A percentile compares a stretch with the other conserved stretches of the same genome.
phyloP scores from a whole-genome alignment of 2,113 vertebrate genomes.

The Platycercus adscitus region DNA sequence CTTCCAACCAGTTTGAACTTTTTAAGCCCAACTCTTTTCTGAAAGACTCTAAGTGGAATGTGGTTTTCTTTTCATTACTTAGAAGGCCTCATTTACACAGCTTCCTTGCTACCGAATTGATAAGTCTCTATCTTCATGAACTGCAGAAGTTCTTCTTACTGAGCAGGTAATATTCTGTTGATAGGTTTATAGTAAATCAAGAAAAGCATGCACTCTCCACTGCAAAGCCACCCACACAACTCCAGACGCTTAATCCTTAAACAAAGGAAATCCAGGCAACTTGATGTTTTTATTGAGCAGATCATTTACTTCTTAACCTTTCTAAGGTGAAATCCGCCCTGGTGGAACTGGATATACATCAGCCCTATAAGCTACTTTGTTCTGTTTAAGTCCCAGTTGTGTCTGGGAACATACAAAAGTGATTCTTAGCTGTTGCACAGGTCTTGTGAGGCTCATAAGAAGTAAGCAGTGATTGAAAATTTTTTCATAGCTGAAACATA shows the following conservation, averaged over 20 bases:
- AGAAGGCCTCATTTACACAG: neutral
- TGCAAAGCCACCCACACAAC: neutral
- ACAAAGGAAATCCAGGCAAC: neutral
- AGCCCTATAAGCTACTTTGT: fast-evolving
- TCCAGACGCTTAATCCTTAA: neutral
- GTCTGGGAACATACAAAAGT: neutral
- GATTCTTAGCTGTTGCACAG: neutral
- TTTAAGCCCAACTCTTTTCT: neutral
- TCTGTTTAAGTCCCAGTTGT: neutral
- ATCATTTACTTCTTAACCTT: neutral
- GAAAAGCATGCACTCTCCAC: neutral
- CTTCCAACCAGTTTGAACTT: neutral
- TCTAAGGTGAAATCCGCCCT: neutral
- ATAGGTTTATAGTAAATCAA: neutral
- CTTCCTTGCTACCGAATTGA: neutral
- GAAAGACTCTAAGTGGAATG: neutral
- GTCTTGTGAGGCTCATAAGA: neutral
- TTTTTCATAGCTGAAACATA: neutral
- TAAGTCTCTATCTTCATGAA: neutral
- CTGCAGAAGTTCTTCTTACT: neutral
- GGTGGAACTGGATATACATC: neutral
- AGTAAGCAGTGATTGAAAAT: neutral
- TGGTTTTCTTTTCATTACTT: neutral
- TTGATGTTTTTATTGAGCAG: neutral
- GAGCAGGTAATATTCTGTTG: neutral